Conservation (phyloP, 2,113 vertebrate species). For the Notechis scutatus region DNA sequence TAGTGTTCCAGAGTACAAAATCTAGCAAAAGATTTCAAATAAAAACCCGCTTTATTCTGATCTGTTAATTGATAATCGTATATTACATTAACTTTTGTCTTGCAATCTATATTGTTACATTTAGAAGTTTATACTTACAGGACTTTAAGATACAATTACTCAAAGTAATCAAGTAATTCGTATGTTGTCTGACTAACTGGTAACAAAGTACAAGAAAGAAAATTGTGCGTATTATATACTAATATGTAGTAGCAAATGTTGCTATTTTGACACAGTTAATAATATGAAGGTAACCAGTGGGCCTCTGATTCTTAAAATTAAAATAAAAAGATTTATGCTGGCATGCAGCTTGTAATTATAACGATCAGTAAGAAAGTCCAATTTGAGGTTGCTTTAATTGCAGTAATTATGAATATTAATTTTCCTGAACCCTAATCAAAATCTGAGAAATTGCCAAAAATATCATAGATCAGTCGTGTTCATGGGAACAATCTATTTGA, state of each 20-base stretch:
- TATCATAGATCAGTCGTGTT: neutral
- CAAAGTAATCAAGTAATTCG: neutral
- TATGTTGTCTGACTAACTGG: neutral
- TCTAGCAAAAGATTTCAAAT: neutral
- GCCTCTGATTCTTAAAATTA: neutral
- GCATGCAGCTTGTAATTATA: neutral
- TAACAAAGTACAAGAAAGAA: neutral
- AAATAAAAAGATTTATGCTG: neutral
- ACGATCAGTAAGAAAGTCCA: neutral
- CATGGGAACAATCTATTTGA: neutral
- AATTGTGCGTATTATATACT: neutral
- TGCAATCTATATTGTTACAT: neutral
- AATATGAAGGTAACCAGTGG: neutral
- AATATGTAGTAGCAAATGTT: neutral
- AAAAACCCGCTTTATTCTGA: neutral
- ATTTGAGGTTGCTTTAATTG: neutral
- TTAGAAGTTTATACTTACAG: neutral
- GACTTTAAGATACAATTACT: neutral
- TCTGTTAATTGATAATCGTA: neutral
- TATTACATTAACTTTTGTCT: neutral
- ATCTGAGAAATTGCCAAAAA: neutral
- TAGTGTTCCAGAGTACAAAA: neutral
- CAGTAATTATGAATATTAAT: neutral
- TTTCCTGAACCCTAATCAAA: neutral
- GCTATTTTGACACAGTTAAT: neutral